phyloP scores from a whole-genome alignment of 2,113 vertebrate species.

The Aldabrachelys gigantea region DNA sequence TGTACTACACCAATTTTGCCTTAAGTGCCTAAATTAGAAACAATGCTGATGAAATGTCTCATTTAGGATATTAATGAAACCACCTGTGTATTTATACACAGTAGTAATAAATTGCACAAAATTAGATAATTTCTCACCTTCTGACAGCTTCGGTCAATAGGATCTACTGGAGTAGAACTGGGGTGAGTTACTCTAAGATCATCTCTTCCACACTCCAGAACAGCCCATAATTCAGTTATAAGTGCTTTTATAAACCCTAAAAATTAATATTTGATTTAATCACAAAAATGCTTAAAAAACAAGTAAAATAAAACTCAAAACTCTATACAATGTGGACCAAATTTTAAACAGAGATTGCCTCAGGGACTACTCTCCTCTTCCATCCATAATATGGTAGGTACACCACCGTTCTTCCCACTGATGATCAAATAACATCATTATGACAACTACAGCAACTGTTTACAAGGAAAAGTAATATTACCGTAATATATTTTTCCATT shows the following conservation, averaged over 20 bases:
- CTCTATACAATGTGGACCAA: background rate
- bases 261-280: slow-evolving; percentile 7
- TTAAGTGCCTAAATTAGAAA: accelerated
- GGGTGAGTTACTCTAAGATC: slow-evolving; percentile 86
- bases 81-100: background rate
- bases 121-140: slow-evolving; percentile 82
- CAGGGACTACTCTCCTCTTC: background rate
- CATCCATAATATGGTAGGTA: background rate
- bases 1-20: background rate
- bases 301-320: background rate
- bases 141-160: slow-evolving; percentile 92
- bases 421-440: background rate
- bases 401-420: background rate
- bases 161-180: slow-evolving; percentile 88
- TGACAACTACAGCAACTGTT: background rate
- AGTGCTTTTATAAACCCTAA: slow-evolving; percentile 90
- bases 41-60: background rate
- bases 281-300: background rate
- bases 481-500: background rate
- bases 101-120: background rate
- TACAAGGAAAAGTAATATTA: background rate
- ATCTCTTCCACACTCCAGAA: slow-evolving; percentile 91
- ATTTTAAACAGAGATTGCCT: background rate
- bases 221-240: slow-evolving; percentile 89
- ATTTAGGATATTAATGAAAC: background rate